Evolutionary conservation across 1,140 invertebrate genomes (phyloP), one percentile per base, ranked within the genome.

Genomic region (Venustaconcha ellipsiformis): DNA sequence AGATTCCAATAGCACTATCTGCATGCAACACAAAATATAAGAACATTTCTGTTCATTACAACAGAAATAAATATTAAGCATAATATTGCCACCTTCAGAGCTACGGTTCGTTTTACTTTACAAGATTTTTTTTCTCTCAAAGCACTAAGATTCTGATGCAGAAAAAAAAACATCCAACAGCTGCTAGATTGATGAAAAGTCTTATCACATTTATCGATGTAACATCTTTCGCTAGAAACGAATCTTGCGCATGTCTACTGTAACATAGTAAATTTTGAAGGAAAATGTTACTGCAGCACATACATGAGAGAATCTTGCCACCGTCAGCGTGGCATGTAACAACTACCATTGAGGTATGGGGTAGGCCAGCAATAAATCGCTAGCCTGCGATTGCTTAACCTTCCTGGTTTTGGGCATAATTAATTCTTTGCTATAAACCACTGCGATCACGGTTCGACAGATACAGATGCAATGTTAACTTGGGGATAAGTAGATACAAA

Each of bases 1-100:
- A 37, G 68, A 37, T 14, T 65, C 5, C 77, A 30, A 72, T 57
- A 63, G 57, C 23, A 14, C 58, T 18, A 64, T 14, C 57, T 67
- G 79, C 57, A 79, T 79, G 80, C 76, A 81, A 60, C 73, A 63
- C 17, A 77, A 70, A 56, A n/a, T 79, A 6, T 13, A 67, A 55
- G 74, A 79, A 57, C 55, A 75, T 37, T 82, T 75, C 75, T 71
- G 74, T 23, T 23, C 71, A 13, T n/a, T 6, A 70, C 78, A 11
- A 63, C 67, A 56, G 26, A 17, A n/a, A 57, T 77, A 55, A 59
- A 65, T 71, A 70, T 57, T 15, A 80, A 80, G 63, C 15, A 30
- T 14, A 64, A 72, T 75, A 37, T 78, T 57, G 76, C 76, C 14
- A 76, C 73, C 23, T 18, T 73, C 6, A 64, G 63, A 56, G n/a